These are phyloP conservation scores for Drosophila kepulauana DNA, from an alignment of 1,140 invertebrate species.

Conservation along the genomic window DNA sequence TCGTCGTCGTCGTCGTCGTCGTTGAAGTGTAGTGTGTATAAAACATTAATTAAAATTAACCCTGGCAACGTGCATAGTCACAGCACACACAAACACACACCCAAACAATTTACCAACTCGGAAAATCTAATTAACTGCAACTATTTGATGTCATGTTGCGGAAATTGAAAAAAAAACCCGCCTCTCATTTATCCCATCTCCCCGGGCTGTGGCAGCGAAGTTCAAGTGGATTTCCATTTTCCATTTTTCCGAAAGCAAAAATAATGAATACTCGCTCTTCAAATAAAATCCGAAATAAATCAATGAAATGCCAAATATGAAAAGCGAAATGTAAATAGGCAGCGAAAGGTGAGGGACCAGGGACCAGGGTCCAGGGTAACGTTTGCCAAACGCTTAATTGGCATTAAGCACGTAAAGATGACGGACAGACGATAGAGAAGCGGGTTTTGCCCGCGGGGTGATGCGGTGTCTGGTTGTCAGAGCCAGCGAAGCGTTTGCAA, in stretches of 20 bases:
- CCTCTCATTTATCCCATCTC: not conserved
- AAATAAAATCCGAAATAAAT: slow-evolving; percentile 17
- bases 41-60: slow-evolving; percentile 26
- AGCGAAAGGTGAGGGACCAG: not conserved
- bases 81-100: not conserved
- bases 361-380: slow-evolving; percentile 34
- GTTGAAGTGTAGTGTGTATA: slow-evolving; percentile 1
- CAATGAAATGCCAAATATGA: slow-evolving; percentile 74
- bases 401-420: slow-evolving; percentile 74
- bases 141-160: slow-evolving; percentile 38
- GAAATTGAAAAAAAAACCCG: slow-evolving; percentile 27
- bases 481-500: slow-evolving; percentile 65
- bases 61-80: slow-evolving; percentile 28
- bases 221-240: slow-evolving; percentile 31
- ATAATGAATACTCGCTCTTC: slow-evolving; percentile 16
- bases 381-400: slow-evolving; percentile 73
- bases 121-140: slow-evolving; percentile 62
- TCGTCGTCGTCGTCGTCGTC: too few relatives aligned
- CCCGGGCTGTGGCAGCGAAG: not conserved
- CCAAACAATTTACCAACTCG: slow-evolving; percentile 9
- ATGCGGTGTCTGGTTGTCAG: slow-evolving; percentile 37
- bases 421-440: not conserved
- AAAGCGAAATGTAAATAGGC: slow-evolving; percentile 62
- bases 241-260: slow-evolving; percentile 8
- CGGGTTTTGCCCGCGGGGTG: slow-evolving; percentile 15